Evolutionary conservation across 2,888 invertebrate genomes (phyloP), one percentile per base, ranked within the genome.

Genomic region (Ophioninae sp.): DNA sequence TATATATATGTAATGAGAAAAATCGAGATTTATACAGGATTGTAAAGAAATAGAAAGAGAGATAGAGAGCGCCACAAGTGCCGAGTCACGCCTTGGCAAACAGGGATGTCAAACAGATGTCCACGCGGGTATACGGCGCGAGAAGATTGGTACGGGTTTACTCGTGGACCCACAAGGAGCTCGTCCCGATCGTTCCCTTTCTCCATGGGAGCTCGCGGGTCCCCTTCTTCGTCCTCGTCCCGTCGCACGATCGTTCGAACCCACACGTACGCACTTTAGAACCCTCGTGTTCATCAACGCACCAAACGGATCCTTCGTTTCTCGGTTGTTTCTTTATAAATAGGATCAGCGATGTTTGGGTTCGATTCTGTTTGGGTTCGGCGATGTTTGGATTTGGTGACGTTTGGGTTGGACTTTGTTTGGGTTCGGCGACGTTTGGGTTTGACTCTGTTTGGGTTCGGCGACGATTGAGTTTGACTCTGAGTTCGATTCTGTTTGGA

Each of bases 41-140:
- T 69, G 61, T 44, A 7, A 56, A 10, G 73, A 30, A 5, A 51
- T 7, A 51, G 20, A 74, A 44, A 58, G 73, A 84, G 58, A 58
- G 22, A 59, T 20, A 22, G 59, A 59, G 59, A 59, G 88, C 88
- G 89, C 87, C 90, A 88, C 91, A 92, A 93, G 93, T 92, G 92
- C 91, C 92, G 92, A 93, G 92, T 93, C 93, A 93, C 93, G 93
- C 92, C 92, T 92, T 92, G 92, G 90, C 92, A 92, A 92, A 92
- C 92, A 91, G 92, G 91, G 92, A 92, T 92, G 92, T 92, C 93
- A 93, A 93, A 93, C 93, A 93, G 92, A 93, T 93, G 92, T 92
- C 90, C 89, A 22, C 41, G 44, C 39, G 61, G 74, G 79, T 74
- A 68, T 80, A 77, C 23, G 68, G 51, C 67, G 61, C 68, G 73